Base-by-base conservation (phyloP, 2,888 invertebrate genomes). In the Scaptomyza parva region DNA sequence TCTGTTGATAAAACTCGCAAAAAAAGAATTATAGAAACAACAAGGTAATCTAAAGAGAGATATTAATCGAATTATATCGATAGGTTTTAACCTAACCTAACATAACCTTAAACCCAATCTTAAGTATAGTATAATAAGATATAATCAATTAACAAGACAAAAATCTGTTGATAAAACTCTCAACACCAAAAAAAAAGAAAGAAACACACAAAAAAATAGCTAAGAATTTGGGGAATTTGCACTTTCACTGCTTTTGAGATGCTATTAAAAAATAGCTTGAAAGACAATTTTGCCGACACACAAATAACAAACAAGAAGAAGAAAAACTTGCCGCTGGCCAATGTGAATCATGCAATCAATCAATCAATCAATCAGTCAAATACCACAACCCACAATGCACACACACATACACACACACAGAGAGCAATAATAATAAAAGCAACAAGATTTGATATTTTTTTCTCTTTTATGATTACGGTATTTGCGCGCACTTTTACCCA, bases 401-500 rank as follows among this genome's bases (percentile, higher is more conserved):
- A 79, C 80, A 67, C 26, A 26, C 0, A 5, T n/a, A 79, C 80
- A 67, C n/a, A n/a, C n/a, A n/a, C n/a, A 60, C 28, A 9, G 28
- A 44, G 33, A 43, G 68, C 54, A 65, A 64, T 75, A 60, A 64
- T 62, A 62, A 73, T 50, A 62, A 60, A 50, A 54, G 39, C 62
- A 48, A 30, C 30, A 30, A 20, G 8, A 12, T 9, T 51, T 43
- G 41, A 6, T 44, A 24, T 37, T 22, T 37, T 28, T 47, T 54
- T 76, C 61, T 66, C 76, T 76, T 76, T 73, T 73, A 70, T 70
- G 64, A 71, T 55, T 60, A 37, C 40, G 40, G 43, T 51, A 64
- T 73, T 75, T 76, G 60, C 70, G 60, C 70, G 55, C 80, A 80
- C 80, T 80, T 86, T 80, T 80, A 80, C 86, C 70, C 33, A n/a